A percentile compares a stretch with the other conserved stretches of the same genome.
Conservation (phyloP, 2,113 vertebrate genomes). For the Tichodroma muraria region DNA sequence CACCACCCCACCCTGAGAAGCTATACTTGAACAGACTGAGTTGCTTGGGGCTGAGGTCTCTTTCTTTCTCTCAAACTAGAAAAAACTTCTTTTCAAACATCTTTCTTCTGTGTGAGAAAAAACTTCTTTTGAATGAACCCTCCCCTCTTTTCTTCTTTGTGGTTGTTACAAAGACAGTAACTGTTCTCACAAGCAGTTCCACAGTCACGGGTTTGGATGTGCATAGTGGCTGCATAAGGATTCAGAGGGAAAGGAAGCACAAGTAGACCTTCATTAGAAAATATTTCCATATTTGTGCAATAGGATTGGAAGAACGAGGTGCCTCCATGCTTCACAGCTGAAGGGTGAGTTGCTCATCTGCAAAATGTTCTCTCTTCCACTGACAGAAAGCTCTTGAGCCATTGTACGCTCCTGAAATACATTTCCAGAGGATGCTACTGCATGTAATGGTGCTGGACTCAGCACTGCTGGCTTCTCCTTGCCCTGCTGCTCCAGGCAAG, state of each 20-base stretch:
- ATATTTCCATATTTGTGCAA: background rate
- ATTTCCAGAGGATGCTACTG: background rate
- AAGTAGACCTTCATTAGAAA: background rate
- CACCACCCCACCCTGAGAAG: background rate
- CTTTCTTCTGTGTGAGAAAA: background rate
- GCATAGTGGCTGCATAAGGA: background rate
- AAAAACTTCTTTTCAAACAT: no score
- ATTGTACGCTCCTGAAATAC: background rate
- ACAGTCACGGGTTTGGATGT: background rate
- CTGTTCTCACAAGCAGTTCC: background rate
- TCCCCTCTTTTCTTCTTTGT: background rate
- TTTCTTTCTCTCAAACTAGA: background rate
- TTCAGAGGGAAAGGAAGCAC: background rate
- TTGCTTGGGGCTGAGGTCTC: background rate
- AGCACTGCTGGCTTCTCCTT: background rate
- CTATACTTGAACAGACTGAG: background rate
- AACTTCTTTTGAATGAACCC: background rate
- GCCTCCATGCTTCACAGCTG: background rate
- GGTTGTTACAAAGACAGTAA: background rate
- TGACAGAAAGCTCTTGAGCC: background rate
- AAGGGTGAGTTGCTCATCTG: background rate
- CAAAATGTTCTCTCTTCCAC: background rate
- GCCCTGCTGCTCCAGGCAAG: background rate
- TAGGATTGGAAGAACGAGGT: background rate
- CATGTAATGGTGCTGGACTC: rapidly evolving